Evolutionary conservation across 2,888 invertebrate species (phyloP).

Genomic region (Drosophila colorata): DNA sequence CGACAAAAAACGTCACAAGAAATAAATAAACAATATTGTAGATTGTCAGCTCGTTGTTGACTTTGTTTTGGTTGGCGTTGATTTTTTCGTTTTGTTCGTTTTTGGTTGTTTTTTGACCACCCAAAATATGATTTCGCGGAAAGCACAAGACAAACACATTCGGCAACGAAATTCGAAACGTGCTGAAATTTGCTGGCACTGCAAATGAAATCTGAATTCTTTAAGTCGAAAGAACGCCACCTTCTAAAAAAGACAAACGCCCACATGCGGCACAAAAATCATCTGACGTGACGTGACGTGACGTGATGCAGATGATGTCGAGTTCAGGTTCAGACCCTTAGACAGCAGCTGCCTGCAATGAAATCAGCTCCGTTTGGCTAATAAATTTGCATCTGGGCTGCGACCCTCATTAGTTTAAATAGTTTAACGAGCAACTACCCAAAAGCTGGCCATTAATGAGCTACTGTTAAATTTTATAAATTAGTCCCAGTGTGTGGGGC

Average conservation of each 20-base stretch:
- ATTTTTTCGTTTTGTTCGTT: neutral
- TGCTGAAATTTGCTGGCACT: constrained; percentile 70
- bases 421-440: constrained; percentile 64
- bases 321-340: constrained; percentile 8
- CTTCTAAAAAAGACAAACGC: constrained; percentile 48
- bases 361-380: constrained; percentile 48
- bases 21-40: constrained; percentile 32
- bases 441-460: constrained; percentile 61
- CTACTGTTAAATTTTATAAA: constrained; percentile 69
- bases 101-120: constrained; percentile 54
- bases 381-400: constrained; percentile 59
- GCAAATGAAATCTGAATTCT: constrained; percentile 54
- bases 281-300: constrained; percentile 50
- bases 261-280: constrained; percentile 55
- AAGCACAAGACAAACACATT: constrained; percentile 72
- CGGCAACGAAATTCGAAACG: constrained; percentile 65
- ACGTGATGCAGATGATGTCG: constrained; percentile 38
- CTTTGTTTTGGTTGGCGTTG: constrained; percentile 34
- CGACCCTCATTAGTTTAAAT: constrained; percentile 79
- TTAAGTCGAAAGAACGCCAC: constrained; percentile 26
- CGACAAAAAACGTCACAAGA: constrained; percentile 14
- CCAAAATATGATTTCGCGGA: constrained; percentile 67
- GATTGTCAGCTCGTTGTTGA: constrained; percentile 5
- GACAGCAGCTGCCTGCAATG: constrained; percentile 55
- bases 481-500: constrained; percentile 33